A percentile compares a stretch with the other conserved stretches of the same genome.
These are phyloP conservation scores for Crocodylus rhombifer DNA, from an alignment of 2,797 vertebrate genomes.

Conservation along the genomic window DNA sequence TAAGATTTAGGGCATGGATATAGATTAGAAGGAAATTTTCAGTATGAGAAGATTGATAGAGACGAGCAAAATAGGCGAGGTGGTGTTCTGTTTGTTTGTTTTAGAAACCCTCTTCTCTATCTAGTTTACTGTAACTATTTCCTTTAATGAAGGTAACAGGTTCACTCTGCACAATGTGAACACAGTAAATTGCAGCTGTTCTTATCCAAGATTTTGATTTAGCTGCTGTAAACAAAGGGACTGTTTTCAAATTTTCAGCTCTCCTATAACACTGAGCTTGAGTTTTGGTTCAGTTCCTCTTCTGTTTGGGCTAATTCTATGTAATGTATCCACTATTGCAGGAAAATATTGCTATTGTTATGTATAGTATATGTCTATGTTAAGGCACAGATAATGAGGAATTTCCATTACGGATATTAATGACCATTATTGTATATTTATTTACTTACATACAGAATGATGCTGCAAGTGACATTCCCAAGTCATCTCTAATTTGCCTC, in stretches of 20 bases:
- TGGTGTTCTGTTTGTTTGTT: background rate
- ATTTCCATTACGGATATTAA: background rate
- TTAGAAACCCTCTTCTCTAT: background rate
- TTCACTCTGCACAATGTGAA: background rate
- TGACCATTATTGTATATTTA: conserved; percentile 30
- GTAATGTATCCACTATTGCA: rapidly evolving
- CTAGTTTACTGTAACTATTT: background rate
- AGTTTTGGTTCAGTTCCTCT: background rate
- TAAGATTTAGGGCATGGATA: background rate
- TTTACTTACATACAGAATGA: conserved; percentile 21
- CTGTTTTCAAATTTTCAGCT: background rate
- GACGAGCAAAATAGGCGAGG: background rate
- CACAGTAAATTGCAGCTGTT: background rate
- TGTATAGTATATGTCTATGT: background rate
- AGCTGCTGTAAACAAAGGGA: background rate
- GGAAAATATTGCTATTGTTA: rapidly evolving
- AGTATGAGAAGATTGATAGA: background rate
- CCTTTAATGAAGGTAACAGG: background rate
- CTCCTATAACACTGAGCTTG: rapidly evolving
- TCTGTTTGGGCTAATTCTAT: background rate
- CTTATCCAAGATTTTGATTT: background rate
- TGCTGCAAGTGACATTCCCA: conserved; percentile 56
- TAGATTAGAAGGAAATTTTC: background rate
- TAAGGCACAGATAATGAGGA: background rate
- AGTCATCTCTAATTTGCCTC: conserved; percentile 60